Percentiles rank a stretch among this genome's conserved stretches.
phyloP scores from a whole-genome alignment of 2,888 invertebrate species.

The Pachycephus smyrnensis region DNA sequence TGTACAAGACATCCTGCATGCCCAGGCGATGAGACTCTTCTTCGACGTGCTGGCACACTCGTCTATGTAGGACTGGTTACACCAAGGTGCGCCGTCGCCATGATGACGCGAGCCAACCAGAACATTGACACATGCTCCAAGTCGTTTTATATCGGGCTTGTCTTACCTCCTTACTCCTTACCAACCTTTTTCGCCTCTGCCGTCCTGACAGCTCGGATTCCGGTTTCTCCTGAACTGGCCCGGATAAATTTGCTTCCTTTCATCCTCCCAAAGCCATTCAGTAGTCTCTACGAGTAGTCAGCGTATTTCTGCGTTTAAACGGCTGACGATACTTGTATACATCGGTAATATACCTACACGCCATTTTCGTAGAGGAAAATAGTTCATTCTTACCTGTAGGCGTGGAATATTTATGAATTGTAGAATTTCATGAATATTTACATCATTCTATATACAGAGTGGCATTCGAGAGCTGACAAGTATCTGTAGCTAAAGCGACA shows the following conservation, averaged over 20 bases:
- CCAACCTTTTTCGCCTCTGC: not conserved
- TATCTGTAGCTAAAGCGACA: not conserved
- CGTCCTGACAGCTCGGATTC: not conserved
- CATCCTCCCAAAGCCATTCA: not conserved
- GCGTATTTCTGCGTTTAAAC: not conserved
- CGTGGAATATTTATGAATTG: not conserved
- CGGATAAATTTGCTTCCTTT: not conserved
- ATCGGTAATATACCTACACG: not conserved
- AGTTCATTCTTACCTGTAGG: not conserved
- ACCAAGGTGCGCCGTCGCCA: conserved; percentile 3
- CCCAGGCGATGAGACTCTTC: conserved; percentile 48
- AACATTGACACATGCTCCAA: conserved; percentile 2
- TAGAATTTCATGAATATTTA: not conserved
- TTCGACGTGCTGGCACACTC: conserved; percentile 7
- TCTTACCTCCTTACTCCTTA: not conserved
- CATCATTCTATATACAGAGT: not conserved
- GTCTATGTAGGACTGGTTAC: not conserved
- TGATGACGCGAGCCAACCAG: conserved; percentile 7
- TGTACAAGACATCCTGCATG: conserved; percentile 57
- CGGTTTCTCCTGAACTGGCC: not conserved
- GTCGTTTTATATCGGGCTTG: not conserved
- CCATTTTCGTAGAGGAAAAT: not conserved
- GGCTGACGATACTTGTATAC: not conserved
- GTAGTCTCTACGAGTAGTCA: not conserved
- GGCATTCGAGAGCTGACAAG: not conserved